phyloP scores from a whole-genome alignment of 2,797 vertebrate genomes.

The Emys orbicularis region DNA sequence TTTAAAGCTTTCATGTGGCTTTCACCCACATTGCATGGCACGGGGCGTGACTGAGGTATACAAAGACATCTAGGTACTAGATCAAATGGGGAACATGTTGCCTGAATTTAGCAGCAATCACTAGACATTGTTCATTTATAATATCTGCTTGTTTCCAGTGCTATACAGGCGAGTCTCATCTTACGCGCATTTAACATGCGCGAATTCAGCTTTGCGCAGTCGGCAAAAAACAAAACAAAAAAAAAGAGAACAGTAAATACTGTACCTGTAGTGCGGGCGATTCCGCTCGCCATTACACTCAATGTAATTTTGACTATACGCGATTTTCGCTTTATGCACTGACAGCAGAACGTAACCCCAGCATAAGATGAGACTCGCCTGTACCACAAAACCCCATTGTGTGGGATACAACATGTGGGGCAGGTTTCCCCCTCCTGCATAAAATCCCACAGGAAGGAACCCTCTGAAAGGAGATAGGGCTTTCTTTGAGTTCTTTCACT shows the following conservation, averaged over 20 bases:
- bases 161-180: background rate
- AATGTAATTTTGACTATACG: no score
- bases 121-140: background rate
- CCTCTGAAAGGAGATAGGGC: background rate
- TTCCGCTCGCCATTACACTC: no score
- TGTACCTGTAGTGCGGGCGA: no score
- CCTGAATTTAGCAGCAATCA: background rate
- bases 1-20: slow-evolving; percentile 18
- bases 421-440: background rate
- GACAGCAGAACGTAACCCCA: no score
- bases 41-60: background rate
- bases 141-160: background rate
- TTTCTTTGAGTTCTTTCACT: background rate
- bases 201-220: no score
- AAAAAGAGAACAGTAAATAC: no score
- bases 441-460: background rate
- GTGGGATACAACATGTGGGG: background rate
- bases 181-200: no score
- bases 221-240: no score
- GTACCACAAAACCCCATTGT: background rate
- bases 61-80: background rate
- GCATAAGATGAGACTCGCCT: no score
- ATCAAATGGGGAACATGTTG: background rate
- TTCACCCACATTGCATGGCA: background rate
- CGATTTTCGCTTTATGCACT: no score